Evolutionary conservation across 2,888 invertebrate genomes (phyloP).

Genomic region (Ecliptopera silaceata): DNA sequence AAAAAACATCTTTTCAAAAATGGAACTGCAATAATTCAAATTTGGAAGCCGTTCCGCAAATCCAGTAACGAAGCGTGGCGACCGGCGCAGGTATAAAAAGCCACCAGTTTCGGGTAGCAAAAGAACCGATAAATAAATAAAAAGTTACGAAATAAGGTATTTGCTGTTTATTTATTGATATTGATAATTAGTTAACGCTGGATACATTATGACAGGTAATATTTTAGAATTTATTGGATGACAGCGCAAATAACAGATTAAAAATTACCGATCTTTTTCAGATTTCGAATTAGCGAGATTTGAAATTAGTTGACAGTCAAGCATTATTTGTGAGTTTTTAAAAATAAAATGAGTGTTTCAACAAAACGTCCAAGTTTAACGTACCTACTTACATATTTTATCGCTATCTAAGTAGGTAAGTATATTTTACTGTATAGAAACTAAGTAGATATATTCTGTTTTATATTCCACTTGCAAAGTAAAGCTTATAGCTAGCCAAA

Average conservation of each 20-base stretch:
- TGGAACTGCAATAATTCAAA: conserved; percentile 64
- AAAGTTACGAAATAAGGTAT: conserved; percentile 17
- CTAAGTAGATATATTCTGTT: too few relatives aligned
- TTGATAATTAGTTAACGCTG: conserved; percentile 31
- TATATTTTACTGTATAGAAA: too few relatives aligned
- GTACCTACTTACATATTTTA: too few relatives aligned
- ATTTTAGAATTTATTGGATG: conserved; percentile 7
- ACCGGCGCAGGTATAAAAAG: conserved; percentile 41
- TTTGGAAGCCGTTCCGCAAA: conserved; percentile 69
- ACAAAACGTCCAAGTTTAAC: too few relatives aligned
- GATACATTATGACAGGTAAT: conserved; percentile 16
- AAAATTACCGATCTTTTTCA: neutral
- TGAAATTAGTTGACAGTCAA: too few relatives aligned
- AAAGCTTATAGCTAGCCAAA: too few relatives aligned
- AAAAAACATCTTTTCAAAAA: conserved; percentile 35
- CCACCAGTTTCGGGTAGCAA: conserved; percentile 50
- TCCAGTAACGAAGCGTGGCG: conserved; percentile 73
- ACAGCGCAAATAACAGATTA: neutral
- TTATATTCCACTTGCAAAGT: too few relatives aligned
- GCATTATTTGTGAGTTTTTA: too few relatives aligned
- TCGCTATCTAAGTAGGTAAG: too few relatives aligned
- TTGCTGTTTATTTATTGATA: conserved; percentile 26
- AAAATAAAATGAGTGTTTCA: too few relatives aligned
- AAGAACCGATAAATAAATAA: conserved; percentile 37
- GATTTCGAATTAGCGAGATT: neutral